Base-by-base conservation (phyloP, 2,797 vertebrate species). In the Semaprochilodus insignis region DNA sequence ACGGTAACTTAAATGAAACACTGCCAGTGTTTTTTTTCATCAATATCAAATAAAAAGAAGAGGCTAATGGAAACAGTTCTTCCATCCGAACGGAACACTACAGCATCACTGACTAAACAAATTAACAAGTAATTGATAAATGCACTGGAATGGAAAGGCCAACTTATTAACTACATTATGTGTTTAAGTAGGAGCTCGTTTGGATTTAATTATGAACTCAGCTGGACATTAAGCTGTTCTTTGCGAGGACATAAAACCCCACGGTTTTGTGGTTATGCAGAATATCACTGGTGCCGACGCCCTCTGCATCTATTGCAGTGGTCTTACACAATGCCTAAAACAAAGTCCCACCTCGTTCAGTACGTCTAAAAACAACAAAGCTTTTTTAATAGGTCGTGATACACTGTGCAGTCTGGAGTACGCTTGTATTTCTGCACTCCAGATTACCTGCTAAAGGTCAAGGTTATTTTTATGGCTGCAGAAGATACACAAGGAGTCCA, bases 121-220 rank as follows among this genome's bases (percentile, higher is more conserved):
- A 84, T 87, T 69, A 83, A 14, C 2, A 74, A 74, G 52, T 73
- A 82, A 84, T 81, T 80, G 81, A 80, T 67, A 83, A 83, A 80
- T 74, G 86, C 81, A 84, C 79, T 87, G 78, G 74, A 75, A 83
- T 75, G 83, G 78, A 78, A 85, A 90, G 88, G 85, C 85, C n/a
- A 55, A 23, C 70, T 85, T 86, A 85, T 89, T 83, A 88, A 83
- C 67, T 73, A 57, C 66, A 77, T 86, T 85, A 88, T 81, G 69
- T 87, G 83, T 86, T 90, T 84, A 80, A 87, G 84, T 66, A 82
- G 80, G 73, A 82, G 76, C 84, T 89, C 72, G 88, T 90, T 87
- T 88, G 74, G 60, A 89, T 86, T 82, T 85, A 85, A 91, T 91
- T 85, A 90, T 85, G 67, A 78, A 59, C 88, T 89, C 87, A 82